Conservation (phyloP, 2,797 vertebrate species). For the Microhierax caerulescens region DNA sequence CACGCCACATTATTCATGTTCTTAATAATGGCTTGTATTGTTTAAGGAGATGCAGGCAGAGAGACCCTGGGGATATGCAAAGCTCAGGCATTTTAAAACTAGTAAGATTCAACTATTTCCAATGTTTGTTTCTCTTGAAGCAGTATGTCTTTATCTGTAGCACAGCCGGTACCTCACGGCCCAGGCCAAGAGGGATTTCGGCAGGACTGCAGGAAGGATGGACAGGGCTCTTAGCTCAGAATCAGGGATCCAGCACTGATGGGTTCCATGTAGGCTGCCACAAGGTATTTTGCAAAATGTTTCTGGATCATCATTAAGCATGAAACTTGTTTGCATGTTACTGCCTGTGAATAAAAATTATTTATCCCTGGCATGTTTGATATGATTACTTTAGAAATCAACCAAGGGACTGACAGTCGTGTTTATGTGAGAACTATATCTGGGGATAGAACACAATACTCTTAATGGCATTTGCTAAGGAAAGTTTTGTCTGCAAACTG, state of each 20-base stretch:
- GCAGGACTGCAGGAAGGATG: not conserved
- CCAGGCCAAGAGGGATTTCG: not conserved
- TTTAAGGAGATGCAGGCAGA: conserved; percentile 28
- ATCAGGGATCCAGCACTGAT: not conserved
- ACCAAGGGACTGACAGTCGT: not conserved
- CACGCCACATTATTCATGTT: not conserved
- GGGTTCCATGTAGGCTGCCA: not conserved
- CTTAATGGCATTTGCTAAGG: not conserved
- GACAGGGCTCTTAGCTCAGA: not conserved
- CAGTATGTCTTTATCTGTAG: not conserved
- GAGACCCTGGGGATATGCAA: conserved; percentile 19
- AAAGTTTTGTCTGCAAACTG: not conserved
- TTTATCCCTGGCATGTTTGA: not conserved
- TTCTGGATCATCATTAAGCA: not conserved
- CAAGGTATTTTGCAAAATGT: not conserved
- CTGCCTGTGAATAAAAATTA: not conserved
- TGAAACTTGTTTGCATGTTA: not conserved
- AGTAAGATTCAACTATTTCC: not conserved
- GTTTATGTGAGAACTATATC: not conserved
- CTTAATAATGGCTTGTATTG: conserved; percentile 23
- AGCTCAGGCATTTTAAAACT: not conserved
- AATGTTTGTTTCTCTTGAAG: not conserved
- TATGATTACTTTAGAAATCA: not conserved
- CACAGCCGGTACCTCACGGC: not conserved
- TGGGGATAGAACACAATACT: not conserved